Conservation (phyloP, 2,113 vertebrate genomes). For the Limanda limanda region DNA sequence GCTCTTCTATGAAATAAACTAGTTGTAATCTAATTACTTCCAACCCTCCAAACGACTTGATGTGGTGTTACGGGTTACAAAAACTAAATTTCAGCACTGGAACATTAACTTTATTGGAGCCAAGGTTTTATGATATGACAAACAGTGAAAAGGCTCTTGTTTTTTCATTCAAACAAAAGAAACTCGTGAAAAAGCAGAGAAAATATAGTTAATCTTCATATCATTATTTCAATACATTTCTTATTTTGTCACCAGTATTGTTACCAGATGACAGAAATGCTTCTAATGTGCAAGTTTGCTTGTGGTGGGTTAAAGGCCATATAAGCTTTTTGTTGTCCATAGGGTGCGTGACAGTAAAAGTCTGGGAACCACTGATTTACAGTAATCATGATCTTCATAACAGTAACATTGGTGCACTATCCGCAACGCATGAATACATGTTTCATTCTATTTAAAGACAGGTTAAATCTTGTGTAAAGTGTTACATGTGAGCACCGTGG, state of each 20-base stretch:
- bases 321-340: not conserved
- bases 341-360: not conserved
- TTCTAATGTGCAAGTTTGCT: not conserved
- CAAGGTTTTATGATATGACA: no score
- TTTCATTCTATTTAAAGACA: conserved; percentile 26
- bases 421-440: conserved; percentile 32
- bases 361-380: conserved; percentile 41
- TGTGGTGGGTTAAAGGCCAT: not conserved
- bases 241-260: not conserved
- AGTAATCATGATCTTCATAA: conserved; percentile 32
- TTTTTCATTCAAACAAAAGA: not conserved
- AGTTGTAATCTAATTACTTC: not conserved
- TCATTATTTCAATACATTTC: not conserved
- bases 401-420: conserved; percentile 30
- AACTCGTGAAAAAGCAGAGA: not conserved
- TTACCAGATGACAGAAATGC: not conserved
- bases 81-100: not conserved
- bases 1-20: not conserved
- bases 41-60: not conserved
- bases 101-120: no score
- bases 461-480: conserved; percentile 5
- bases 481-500: conserved; percentile 38
- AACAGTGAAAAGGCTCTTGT: not conserved
- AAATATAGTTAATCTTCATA: not conserved
- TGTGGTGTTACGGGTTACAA: not conserved